These are phyloP conservation scores for Drosophila kikkawai DNA, from an alignment of 1,140 invertebrate genomes.

Conservation along the genomic window DNA sequence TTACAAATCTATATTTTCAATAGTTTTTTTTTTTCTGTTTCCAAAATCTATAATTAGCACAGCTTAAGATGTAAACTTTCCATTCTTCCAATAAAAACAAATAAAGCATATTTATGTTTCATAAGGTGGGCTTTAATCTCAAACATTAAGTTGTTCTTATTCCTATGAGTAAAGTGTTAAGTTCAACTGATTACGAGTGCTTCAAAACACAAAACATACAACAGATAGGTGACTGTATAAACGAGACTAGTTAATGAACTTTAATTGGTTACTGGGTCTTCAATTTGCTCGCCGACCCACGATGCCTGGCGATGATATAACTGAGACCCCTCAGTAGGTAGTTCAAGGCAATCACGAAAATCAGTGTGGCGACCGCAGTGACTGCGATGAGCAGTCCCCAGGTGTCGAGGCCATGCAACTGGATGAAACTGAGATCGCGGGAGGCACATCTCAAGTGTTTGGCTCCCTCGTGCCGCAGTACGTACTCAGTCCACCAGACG, in stretches of 20 bases:
- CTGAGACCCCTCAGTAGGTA: conserved; percentile 9
- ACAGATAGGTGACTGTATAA: conserved; percentile 10
- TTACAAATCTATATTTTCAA: neutral
- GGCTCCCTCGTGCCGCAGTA: conserved; percentile 86
- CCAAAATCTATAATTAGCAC: neutral
- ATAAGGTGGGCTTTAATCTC: conserved; percentile 2
- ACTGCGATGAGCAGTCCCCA: conserved; percentile 42
- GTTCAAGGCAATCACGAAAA: conserved; percentile 13
- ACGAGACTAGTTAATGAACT: conserved; percentile 20
- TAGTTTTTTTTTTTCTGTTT: neutral
- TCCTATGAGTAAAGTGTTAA: neutral
- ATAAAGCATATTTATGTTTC: neutral
- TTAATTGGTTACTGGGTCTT: conserved; percentile 74
- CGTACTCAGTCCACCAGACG: conserved; percentile 90
- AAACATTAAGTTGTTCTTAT: neutral
- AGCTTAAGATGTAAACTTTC: neutral
- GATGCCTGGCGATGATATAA: conserved; percentile 65
- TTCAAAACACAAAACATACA: conserved; percentile 5
- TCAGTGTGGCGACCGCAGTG: neutral
- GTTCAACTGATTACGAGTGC: conserved; percentile 3
- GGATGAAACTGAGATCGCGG: conserved; percentile 63
- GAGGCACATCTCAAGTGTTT: conserved; percentile 60
- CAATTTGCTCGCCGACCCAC: conserved; percentile 73
- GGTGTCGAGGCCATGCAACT: conserved; percentile 86
- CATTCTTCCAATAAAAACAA: neutral